Base-by-base conservation (phyloP, 2,797 vertebrate species). In the Silurus lanzhouensis region DNA sequence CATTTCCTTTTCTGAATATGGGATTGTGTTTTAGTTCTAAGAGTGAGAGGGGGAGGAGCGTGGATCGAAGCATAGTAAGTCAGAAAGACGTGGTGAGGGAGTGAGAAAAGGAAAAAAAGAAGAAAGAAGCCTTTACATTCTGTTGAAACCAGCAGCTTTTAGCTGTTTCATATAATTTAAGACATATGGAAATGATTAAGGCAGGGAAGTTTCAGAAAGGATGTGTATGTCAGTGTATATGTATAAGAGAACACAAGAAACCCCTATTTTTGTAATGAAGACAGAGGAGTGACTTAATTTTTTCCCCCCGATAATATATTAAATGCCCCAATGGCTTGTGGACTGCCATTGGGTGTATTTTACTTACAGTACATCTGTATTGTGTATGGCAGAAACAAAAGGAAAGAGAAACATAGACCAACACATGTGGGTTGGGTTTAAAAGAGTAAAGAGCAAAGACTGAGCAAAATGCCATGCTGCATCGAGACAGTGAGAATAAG, bases 121-220 rank as follows among this genome's bases (percentile, higher is more conserved):
- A 89, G 88, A 90, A 89, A 89, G 88, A 87, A 84, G 86, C 84
- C 88, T 89, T 90, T 90, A 89, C 90, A 87, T 90, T 90, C 86
- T 89, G 85, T 91, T 92, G 92, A 92, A 94, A 95, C 92, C 92
- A 93, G 94, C 93, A 94, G 94, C 94, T 94, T 93, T 87, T 92
- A 94, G 94, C 93, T 93, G 92, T 95, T 94, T 95, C 93, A 92
- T 92, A 93, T 95, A 95, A 95, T 95, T 93, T 93, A 94, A 93
- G 92, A 94, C 95, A 95, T 95, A 95, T 95, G 94, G 94, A 91
- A 91, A 92, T 94, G 93, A 94, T 95, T 95, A 94, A 92, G 91
- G 82, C 67, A 66, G 88, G 85, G 87, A 84, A 78, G 81, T 81
- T 88, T 88, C 83, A 82, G 86, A 89, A 88, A 86, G 79, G 58